Evolutionary conservation across 2,797 vertebrate species (phyloP).

Genomic region (Micromesistius poutassou): DNA sequence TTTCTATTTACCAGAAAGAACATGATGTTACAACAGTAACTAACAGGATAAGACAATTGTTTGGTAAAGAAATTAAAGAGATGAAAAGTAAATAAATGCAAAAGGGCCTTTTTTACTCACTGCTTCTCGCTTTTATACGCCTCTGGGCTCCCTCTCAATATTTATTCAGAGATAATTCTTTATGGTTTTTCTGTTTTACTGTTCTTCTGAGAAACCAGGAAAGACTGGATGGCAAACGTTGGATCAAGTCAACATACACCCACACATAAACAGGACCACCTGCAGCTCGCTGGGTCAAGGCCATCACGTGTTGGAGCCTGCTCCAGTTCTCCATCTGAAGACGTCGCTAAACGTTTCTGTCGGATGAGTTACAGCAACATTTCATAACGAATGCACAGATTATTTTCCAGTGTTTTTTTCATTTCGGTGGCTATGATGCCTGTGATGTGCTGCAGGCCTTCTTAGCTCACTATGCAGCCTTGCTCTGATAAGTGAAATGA

Average conservation of each 20-base stretch:
- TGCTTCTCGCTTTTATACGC: constrained; percentile 27
- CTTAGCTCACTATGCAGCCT: not conserved
- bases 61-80: constrained; percentile 14
- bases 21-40: constrained; percentile 58
- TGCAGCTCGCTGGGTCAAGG: constrained; percentile 32
- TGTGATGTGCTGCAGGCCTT: not conserved
- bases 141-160: constrained; percentile 33
- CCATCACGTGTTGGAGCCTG: constrained; percentile 19
- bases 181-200: constrained; percentile 41
- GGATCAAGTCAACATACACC: not conserved
- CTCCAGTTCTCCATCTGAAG: not conserved
- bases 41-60: constrained; percentile 56
- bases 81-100: not conserved
- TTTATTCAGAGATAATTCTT: constrained; percentile 45
- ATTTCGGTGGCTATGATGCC: not conserved
- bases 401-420: not conserved
- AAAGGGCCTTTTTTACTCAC: not conserved
- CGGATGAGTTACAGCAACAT: not conserved
- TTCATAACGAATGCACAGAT: not conserved
- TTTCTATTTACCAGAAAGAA: constrained; percentile 53
- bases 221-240: constrained; percentile 3
- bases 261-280: not conserved
- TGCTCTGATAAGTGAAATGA: not conserved
- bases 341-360: not conserved
- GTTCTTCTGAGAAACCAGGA: constrained; percentile 33